phyloP scores from a whole-genome alignment of 64 coral and sea anemone species.

The Stylophora pistillata region DNA sequence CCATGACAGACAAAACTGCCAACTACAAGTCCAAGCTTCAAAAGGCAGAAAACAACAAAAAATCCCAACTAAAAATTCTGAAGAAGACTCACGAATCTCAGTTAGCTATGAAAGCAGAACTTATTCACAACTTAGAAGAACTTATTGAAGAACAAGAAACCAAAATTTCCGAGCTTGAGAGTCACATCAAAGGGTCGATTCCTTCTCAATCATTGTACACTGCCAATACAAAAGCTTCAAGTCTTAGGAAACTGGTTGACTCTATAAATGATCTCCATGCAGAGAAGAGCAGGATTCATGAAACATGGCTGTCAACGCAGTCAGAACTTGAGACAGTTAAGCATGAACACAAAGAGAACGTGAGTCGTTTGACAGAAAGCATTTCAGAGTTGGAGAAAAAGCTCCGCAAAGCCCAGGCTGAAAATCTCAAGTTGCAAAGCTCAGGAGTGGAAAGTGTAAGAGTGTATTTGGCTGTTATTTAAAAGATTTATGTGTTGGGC shows the following conservation, averaged over 20 bases:
- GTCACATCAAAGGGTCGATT: slow-evolving; percentile 67
- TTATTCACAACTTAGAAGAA: slow-evolving; percentile 87
- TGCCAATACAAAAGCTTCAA: slow-evolving; percentile 53
- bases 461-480: background rate
- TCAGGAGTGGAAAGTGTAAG: slow-evolving; percentile 18
- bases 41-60: slow-evolving; percentile 92
- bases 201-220: background rate
- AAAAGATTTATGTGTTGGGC: no score
- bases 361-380: slow-evolving; percentile 57
- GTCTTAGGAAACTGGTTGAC: slow-evolving; percentile 85
- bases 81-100: slow-evolving; percentile 95
- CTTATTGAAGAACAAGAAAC: slow-evolving; percentile 90
- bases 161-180: slow-evolving; percentile 72
- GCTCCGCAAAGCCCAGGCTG: slow-evolving; percentile 66
- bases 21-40: slow-evolving; percentile 84
- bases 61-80: slow-evolving; percentile 94
- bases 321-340: slow-evolving; percentile 87
- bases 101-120: slow-evolving; percentile 82
- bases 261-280: slow-evolving; percentile 74
- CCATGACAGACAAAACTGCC: slow-evolving; percentile 92
- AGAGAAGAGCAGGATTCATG: slow-evolving; percentile 83
- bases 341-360: slow-evolving; percentile 68
- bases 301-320: slow-evolving; percentile 86
- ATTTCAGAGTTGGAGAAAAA: slow-evolving; percentile 83
- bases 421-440: slow-evolving; percentile 74